Percentiles rank a stretch among this genome's conserved stretches.
These are phyloP conservation scores for Mungos mungo DNA, from an alignment of 2,113 vertebrate species.

Conservation along the genomic window DNA sequence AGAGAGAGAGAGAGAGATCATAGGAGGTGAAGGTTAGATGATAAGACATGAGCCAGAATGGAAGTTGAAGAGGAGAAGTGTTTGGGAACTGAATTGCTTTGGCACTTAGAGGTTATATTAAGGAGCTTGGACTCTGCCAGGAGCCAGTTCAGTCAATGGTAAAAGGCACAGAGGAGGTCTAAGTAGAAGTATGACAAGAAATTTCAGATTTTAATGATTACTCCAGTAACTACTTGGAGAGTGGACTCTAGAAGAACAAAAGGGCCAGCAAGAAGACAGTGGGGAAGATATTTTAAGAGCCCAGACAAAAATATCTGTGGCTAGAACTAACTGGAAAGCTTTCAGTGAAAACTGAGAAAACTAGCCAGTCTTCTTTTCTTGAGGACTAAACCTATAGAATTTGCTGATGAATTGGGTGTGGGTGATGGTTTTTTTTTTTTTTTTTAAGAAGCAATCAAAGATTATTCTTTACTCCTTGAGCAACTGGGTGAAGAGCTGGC, in stretches of 20 bases:
- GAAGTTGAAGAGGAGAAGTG: neutral
- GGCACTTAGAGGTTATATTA: neutral
- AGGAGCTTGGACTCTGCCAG: neutral
- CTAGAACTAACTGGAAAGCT: neutral
- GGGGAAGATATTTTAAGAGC: neutral
- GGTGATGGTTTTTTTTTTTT: neutral
- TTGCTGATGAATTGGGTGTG: neutral
- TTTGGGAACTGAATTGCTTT: neutral
- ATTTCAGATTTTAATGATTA: neutral
- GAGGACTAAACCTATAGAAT: neutral
- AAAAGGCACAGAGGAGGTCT: neutral
- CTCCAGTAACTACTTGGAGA: neutral
- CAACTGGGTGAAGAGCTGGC: neutral
- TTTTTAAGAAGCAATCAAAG: neutral
- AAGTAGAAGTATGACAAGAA: neutral
- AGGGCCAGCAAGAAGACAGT: neutral
- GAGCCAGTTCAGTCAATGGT: neutral
- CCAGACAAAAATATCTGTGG: neutral
- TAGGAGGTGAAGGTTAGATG: neutral
- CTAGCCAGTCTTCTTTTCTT: neutral
- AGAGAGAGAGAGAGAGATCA: neutral
- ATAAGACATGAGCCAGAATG: neutral
- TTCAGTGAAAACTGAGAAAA: neutral
- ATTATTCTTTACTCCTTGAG: constrained; percentile 8
- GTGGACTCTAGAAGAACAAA: neutral